phyloP scores from a whole-genome alignment of 2,113 vertebrate species.

The Hydropotes inermis region DNA sequence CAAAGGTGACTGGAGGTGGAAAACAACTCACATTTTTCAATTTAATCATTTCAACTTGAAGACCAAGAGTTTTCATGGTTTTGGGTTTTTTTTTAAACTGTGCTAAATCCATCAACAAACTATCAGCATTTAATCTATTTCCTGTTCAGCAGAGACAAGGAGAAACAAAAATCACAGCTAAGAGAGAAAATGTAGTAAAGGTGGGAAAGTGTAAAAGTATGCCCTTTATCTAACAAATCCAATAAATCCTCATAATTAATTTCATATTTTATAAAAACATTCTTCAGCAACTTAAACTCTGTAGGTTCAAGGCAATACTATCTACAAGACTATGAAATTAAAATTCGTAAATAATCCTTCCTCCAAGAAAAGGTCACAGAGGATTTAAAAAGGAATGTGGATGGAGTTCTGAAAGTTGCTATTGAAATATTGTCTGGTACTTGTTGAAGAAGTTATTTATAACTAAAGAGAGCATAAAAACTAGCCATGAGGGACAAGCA shows the following conservation, averaged over 20 bases:
- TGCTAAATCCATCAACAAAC: background rate
- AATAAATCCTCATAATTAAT: background rate
- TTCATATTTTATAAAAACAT: background rate
- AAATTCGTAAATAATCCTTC: conserved; percentile 2
- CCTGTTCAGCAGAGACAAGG: background rate
- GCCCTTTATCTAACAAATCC: background rate
- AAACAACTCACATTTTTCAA: background rate
- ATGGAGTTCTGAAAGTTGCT: conserved; percentile 43
- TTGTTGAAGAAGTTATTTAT: conserved; percentile 56
- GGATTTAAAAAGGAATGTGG: background rate
- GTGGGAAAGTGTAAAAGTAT: background rate
- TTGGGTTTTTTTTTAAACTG: background rate
- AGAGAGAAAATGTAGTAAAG: background rate
- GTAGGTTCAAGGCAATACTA: background rate
- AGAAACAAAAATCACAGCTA: background rate
- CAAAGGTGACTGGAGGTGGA: background rate
- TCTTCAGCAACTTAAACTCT: background rate
- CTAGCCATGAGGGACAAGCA: conserved; percentile 30
- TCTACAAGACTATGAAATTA: background rate
- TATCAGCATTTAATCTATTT: background rate
- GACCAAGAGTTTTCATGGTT: background rate
- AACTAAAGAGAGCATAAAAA: conserved; percentile 35
- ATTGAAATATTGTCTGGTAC: conserved; percentile 5
- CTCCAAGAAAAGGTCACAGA: background rate
- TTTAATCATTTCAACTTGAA: background rate